Conservation (phyloP, 2,113 vertebrate genomes). For the Tetrao urogallus region DNA sequence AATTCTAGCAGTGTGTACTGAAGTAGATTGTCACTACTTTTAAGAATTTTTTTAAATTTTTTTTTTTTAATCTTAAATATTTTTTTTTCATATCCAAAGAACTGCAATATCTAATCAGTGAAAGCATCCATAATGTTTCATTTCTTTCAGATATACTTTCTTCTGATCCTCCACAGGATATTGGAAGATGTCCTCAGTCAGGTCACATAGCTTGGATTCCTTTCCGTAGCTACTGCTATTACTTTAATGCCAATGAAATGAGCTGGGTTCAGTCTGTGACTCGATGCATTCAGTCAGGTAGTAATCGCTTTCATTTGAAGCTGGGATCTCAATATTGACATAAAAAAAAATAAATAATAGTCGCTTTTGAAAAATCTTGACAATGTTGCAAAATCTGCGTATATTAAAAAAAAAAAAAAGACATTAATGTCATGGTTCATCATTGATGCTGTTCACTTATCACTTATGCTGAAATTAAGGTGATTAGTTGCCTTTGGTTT, state of each 20-base stretch:
- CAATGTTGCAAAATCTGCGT: neutral
- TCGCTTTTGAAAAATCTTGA: neutral
- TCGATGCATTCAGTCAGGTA: constrained; percentile 83
- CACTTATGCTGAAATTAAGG: neutral
- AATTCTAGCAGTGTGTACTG: neutral
- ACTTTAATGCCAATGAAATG: constrained; percentile 66
- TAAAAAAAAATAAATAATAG: neutral
- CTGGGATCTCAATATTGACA: neutral
- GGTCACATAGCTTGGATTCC: constrained; percentile 78
- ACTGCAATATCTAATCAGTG: neutral
- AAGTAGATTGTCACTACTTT: neutral
- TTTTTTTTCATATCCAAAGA: neutral
- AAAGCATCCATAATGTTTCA: constrained; percentile 26
- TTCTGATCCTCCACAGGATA: constrained; percentile 78
- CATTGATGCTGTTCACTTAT: neutral
- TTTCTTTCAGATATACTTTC: constrained; percentile 75
- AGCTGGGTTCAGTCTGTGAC: constrained; percentile 83
- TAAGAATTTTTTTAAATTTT: neutral
- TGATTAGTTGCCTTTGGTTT: neutral
- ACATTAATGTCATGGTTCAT: neutral
- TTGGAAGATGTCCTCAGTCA: constrained; percentile 82
- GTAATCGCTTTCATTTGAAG: neutral
- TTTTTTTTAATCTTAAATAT: neutral
- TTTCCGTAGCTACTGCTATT: constrained; percentile 84
- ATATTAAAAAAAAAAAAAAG: neutral